Evolutionary conservation across 1,140 invertebrate genomes (phyloP).

Genomic region (Atta texana): DNA sequence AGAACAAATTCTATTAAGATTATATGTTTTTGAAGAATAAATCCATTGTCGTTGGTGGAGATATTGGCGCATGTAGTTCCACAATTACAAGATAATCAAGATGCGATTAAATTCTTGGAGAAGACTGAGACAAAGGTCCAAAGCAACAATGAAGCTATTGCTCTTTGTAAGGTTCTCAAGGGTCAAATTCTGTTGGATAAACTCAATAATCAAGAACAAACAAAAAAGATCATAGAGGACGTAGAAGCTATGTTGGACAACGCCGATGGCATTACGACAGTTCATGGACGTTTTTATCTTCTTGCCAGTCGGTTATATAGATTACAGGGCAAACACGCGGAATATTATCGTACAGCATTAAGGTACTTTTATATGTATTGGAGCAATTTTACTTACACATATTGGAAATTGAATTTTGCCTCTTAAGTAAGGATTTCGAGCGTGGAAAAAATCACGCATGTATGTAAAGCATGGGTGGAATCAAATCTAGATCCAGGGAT

Average conservation of each 20-base stretch:
- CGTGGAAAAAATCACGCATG: no score
- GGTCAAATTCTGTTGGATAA: constrained; percentile 95
- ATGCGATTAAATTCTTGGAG: constrained; percentile 94
- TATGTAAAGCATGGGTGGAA: no score
- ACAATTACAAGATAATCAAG: constrained; percentile 93
- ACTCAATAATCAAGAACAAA: constrained; percentile 92
- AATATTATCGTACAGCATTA: constrained; percentile 98
- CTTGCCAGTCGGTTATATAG: constrained; percentile 95
- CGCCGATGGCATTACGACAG: constrained; percentile 95
- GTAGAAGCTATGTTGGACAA: constrained; percentile 95
- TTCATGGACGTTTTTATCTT: constrained; percentile 98
- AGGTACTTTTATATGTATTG: constrained; percentile 84
- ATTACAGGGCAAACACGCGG: constrained; percentile 94
- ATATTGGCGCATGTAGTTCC: constrained; percentile 93
- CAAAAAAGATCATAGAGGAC: constrained; percentile 96
- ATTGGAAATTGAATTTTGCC: no score
- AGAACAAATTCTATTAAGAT: neutral
- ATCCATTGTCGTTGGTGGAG: constrained; percentile 96
- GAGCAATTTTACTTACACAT: no score
- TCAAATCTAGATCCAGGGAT: no score
- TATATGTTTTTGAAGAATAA: constrained; percentile 90
- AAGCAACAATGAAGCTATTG: constrained; percentile 93
- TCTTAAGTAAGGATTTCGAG: no score
- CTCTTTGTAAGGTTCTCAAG: constrained; percentile 93
- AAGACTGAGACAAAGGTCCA: constrained; percentile 96